These are phyloP conservation scores for Cyprinodon tularosa DNA, from an alignment of 2,113 vertebrate species.

Conservation along the genomic window DNA sequence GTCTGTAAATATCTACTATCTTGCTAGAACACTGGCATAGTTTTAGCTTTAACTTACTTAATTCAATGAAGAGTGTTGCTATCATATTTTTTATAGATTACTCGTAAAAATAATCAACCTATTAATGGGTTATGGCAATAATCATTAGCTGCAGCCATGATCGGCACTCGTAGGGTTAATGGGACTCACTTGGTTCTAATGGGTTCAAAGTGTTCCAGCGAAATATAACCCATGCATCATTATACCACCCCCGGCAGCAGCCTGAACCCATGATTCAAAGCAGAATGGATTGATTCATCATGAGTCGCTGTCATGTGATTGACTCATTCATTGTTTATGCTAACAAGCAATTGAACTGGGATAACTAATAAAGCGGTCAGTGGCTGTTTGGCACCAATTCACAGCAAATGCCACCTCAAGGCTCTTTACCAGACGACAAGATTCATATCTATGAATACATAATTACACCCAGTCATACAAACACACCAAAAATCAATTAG, in stretches of 20 bases:
- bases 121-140: no score
- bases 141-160: no score
- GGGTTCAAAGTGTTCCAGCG: not conserved
- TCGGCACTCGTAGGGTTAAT: not conserved
- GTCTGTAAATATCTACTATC: no score
- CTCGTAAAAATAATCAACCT: no score
- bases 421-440: not conserved
- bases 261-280: not conserved
- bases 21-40: no score
- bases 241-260: not conserved
- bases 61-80: no score
- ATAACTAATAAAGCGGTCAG: no score
- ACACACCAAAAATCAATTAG: not conserved
- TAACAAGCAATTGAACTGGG: not conserved
- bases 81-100: no score
- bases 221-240: not conserved
- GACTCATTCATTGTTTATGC: not conserved
- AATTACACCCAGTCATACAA: not conserved
- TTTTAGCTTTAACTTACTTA: no score
- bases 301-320: not conserved
- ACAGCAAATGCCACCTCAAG: not conserved
- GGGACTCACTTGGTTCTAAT: not conserved
- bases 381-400: not conserved
- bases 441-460: not conserved
- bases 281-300: not conserved